Conservation (phyloP, 2,797 vertebrate species). For the Poecile montanus region DNA sequence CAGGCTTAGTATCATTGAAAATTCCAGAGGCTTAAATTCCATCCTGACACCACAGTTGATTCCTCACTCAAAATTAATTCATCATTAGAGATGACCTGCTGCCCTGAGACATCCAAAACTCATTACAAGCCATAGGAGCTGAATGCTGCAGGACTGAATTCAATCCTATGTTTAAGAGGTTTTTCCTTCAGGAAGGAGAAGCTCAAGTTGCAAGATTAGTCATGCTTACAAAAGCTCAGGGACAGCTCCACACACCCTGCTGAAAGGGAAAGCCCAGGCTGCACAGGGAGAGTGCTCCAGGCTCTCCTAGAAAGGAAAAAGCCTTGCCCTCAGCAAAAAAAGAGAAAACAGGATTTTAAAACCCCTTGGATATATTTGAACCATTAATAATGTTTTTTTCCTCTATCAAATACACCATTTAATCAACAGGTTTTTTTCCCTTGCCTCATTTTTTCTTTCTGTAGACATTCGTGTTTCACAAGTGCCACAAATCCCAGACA, state of each 20-base stretch:
- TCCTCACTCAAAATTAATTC: background rate
- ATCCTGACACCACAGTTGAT: background rate
- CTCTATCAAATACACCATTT: background rate
- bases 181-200: background rate
- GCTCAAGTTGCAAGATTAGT: background rate
- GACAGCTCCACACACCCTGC: background rate
- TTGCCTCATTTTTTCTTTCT: background rate
- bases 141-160: background rate
- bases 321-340: background rate
- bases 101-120: background rate
- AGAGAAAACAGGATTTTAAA: background rate
- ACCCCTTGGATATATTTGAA: background rate
- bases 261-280: background rate
- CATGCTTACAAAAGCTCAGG: background rate
- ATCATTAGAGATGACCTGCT: background rate
- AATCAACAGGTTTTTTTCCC: background rate
- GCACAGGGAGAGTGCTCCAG: background rate
- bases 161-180: background rate
- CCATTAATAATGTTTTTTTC: background rate
- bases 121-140: background rate
- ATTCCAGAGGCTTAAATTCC: background rate
- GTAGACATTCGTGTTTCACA: background rate
- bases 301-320: background rate
- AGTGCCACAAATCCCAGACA: background rate
- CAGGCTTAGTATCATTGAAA: background rate